Evolutionary conservation across 2,888 invertebrate species (phyloP), one percentile per base, ranked within the genome.

Genomic region (Ormyrus pomaceus): DNA sequence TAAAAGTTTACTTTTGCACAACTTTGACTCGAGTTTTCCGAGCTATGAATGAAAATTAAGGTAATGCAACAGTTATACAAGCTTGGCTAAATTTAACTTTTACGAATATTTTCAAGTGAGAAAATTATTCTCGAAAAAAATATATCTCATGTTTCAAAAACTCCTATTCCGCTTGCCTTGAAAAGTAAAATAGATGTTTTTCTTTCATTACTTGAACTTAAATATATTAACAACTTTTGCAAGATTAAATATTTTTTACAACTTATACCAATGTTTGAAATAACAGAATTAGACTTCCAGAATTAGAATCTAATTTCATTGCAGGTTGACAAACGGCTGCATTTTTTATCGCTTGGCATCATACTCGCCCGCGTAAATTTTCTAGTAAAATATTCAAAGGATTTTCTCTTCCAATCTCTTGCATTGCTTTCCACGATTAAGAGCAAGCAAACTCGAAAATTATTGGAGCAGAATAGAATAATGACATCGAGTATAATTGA

Each of bases 41-140:
- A 59, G 62, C 80, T 77, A 74, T 77, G 77, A 81, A 81, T 81
- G 80, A 77, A 81, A 81, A 81, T 81, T 81, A 81, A 81, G 73
- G 77, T 74, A 77, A 81, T 77, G 69, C 56, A 77, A 76, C 62
- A 61, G 59, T 68, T 68, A 71, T 56, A 73, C 62, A 73, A 71
- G 73, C 13, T 45, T 51, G 72, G 62, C 19, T 51, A 76, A 79
- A 76, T 76, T 76, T 50, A 76, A 76, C 71, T 80, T 80, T 75
- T 75, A 65, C 65, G 70, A 69, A 79, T 79, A 58, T 79, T 69
- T 79, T 68, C 46, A 46, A 69, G 19, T 13, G 68, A 45, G 34
- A 48, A 73, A 71, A 55, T 73, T 68, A 56, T 65, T 78, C 68
- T 19, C 34, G n/a, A 8, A 19, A 68, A 78, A 78, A 78, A 72